phyloP scores from a whole-genome alignment of 1,140 invertebrate species.

The Whitmania pigra region DNA sequence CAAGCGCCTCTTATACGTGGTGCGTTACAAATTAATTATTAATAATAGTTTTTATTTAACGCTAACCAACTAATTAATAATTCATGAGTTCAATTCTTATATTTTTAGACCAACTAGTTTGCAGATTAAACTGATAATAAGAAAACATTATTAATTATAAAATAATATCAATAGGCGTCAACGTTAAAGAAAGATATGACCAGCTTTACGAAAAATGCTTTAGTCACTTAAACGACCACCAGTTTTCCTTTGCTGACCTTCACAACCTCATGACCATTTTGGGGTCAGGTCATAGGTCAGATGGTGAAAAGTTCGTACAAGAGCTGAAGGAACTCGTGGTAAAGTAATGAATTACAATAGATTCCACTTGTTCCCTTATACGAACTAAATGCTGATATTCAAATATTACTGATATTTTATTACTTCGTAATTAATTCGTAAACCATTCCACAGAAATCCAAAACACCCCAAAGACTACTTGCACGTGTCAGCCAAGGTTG shows the following conservation, averaged over 20 bases:
- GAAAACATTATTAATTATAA: too few species aligned
- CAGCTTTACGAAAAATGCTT: slow-evolving; percentile 36
- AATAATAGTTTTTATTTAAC: neutral
- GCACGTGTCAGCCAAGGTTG: slow-evolving; percentile 29
- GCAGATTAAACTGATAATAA: too few species aligned
- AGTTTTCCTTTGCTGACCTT: slow-evolving; percentile 50
- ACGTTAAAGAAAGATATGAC: slow-evolving; percentile 43
- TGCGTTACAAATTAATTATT: too few species aligned
- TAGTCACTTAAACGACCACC: slow-evolving; percentile 46
- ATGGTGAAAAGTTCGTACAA: slow-evolving; percentile 32
- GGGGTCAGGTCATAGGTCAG: slow-evolving; percentile 34
- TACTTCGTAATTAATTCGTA: too few species aligned
- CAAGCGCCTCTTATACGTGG: too few species aligned
- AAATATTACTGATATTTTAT: too few species aligned
- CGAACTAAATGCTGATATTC: neutral
- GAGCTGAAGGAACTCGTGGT: too few species aligned
- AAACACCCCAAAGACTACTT: slow-evolving; percentile 26
- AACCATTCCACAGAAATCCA: slow-evolving; percentile 22
- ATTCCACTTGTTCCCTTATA: neutral
- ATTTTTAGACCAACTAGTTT: too few species aligned
- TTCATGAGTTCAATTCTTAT: too few species aligned
- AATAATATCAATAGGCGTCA: slow-evolving; percentile 33
- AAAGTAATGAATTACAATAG: too few species aligned
- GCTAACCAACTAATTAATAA: neutral
- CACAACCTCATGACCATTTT: slow-evolving; percentile 45